phyloP scores from a whole-genome alignment of 2,797 vertebrate genomes.

The Decapterus maruadsi region DNA sequence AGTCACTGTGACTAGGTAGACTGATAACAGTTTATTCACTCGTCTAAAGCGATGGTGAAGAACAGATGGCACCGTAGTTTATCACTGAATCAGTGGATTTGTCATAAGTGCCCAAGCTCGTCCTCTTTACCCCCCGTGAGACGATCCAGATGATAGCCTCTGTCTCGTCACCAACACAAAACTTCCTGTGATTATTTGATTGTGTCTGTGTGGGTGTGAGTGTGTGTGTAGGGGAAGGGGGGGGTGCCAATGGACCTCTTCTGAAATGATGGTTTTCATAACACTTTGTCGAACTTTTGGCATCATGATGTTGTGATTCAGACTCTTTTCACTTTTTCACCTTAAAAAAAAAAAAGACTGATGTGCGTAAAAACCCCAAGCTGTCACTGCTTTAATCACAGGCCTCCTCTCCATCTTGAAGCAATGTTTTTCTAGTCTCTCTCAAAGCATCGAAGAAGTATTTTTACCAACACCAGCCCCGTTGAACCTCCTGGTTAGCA shows the following conservation, averaged over 20 bases:
- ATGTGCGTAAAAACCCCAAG: not conserved
- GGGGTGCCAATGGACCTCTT: not conserved
- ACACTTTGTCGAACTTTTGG: not conserved
- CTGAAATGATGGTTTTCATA: not conserved
- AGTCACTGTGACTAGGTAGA: conserved; percentile 66
- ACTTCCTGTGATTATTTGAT: conserved; percentile 27
- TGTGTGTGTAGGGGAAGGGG: too few relatives aligned
- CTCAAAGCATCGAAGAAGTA: not conserved
- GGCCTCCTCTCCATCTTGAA: not conserved
- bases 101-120: conserved; percentile 5
- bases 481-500: conserved; percentile 39
- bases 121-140: not conserved
- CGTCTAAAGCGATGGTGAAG: not conserved
- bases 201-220: not conserved
- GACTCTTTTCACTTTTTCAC: conserved; percentile 4
- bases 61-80: conserved; percentile 44
- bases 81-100: conserved; percentile 40
- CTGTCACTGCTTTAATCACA: not conserved
- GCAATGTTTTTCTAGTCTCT: not conserved
- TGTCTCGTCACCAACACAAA: conserved; percentile 12
- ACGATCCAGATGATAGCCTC: conserved; percentile 1
- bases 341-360: conserved; percentile 9
- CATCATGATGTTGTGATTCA: conserved; percentile 8
- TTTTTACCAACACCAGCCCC: not conserved
- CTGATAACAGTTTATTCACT: conserved; percentile 57